These are phyloP conservation scores for Unio pictorum DNA, from an alignment of 2,888 invertebrate genomes.

Conservation along the genomic window DNA sequence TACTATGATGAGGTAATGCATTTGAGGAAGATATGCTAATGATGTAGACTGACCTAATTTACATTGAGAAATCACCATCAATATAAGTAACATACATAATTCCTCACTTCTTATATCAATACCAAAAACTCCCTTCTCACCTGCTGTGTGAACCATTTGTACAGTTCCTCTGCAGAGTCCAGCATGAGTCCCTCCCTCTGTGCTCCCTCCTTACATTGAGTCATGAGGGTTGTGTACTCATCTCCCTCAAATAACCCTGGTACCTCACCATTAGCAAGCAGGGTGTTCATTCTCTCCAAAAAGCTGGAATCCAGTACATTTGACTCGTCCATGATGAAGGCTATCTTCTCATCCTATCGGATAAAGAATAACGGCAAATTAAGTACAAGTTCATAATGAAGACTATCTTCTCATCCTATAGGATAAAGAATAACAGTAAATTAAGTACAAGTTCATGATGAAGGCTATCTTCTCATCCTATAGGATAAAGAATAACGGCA, in stretches of 20 bases:
- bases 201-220: constrained; percentile 99
- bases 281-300: constrained; percentile 98
- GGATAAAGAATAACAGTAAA: too few species aligned
- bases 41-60: too few species aligned
- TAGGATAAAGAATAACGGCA: too few species aligned
- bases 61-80: too few species aligned
- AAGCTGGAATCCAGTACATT: constrained; percentile 99
- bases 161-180: constrained; percentile 97
- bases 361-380: too few species aligned
- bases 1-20: too few species aligned
- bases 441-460: constrained; percentile 77
- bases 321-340: constrained; percentile 98
- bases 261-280: constrained; percentile 97
- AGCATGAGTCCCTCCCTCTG: constrained; percentile 98
- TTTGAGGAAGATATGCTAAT: too few species aligned
- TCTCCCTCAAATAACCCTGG: constrained; percentile 81
- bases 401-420: constrained; percentile 72
- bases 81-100: too few species aligned
- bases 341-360: constrained; percentile 94
- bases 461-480: constrained; percentile 78
- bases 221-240: constrained; percentile 99
- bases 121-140: constrained; percentile 37
- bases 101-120: too few species aligned
- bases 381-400: constrained; percentile 79
- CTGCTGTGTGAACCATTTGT: constrained; percentile 98